These are phyloP conservation scores for Shargacucullia verbasci DNA, from an alignment of 2,888 invertebrate species.

Conservation along the genomic window DNA sequence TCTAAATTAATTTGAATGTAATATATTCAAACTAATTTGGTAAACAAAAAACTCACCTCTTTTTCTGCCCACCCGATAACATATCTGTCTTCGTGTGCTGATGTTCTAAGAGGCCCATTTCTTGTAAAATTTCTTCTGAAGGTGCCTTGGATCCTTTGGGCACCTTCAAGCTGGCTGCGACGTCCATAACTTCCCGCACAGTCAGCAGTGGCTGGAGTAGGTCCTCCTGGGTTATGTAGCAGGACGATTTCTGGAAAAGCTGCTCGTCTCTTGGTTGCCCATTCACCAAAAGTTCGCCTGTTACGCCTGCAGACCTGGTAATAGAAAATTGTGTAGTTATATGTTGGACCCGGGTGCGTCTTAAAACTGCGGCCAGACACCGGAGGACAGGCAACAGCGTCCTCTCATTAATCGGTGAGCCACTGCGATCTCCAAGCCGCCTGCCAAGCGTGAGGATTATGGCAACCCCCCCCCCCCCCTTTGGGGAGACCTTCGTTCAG, in stretches of 20 bases:
- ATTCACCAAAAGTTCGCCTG: slow-evolving; percentile 92
- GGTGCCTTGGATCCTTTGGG: slow-evolving; percentile 82
- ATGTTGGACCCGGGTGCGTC: too few species aligned
- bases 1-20: too few species aligned
- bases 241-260: slow-evolving; percentile 91
- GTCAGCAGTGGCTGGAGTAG: slow-evolving; percentile 92
- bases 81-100: slow-evolving; percentile 90
- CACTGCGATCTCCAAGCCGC: too few species aligned
- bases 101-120: slow-evolving; percentile 90
- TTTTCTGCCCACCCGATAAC: slow-evolving; percentile 94
- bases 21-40: too few species aligned
- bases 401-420: too few species aligned
- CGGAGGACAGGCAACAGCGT: too few species aligned
- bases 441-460: too few species aligned
- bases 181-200: slow-evolving; percentile 93
- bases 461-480: too few species aligned
- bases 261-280: slow-evolving; percentile 90
- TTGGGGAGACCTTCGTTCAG: too few species aligned
- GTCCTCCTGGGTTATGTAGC: slow-evolving; percentile 95
- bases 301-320: slow-evolving; percentile 90
- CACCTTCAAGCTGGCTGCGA: slow-evolving; percentile 93
- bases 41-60: slow-evolving; percentile 87
- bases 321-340: not conserved
- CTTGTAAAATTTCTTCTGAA: slow-evolving; percentile 89
- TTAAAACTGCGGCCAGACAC: too few species aligned